These are phyloP conservation scores for Therioaphis trifolii DNA, from an alignment of 2,888 invertebrate species.

Conservation along the genomic window DNA sequence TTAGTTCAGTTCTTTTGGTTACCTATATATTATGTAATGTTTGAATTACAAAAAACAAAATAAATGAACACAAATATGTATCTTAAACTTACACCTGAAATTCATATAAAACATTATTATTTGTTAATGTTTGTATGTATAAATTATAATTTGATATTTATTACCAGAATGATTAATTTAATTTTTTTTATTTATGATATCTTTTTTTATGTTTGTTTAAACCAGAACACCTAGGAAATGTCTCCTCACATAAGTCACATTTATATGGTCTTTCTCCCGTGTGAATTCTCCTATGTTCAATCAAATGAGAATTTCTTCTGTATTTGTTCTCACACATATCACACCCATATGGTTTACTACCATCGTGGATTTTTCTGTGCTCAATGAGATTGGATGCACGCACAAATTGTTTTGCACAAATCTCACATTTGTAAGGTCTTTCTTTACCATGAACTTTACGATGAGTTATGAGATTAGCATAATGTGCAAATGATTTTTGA, in stretches of 20 bases:
- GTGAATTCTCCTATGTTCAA: constrained; percentile 30
- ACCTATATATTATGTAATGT: no score
- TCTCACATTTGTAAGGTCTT: constrained; percentile 38
- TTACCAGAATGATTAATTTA: background rate
- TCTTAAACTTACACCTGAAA: no score
- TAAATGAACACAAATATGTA: background rate
- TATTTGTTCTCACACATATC: constrained; percentile 42
- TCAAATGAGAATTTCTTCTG: constrained; percentile 38
- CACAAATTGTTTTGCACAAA: constrained; percentile 23
- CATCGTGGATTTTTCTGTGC: constrained; percentile 29
- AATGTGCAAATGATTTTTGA: constrained; percentile 33
- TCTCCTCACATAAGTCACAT: constrained; percentile 18
- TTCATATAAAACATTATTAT: no score
- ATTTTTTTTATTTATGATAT: constrained; percentile 21
- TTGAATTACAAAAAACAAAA: background rate
- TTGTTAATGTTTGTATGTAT: background rate
- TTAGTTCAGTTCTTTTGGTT: background rate
- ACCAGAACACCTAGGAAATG: constrained; percentile 33
- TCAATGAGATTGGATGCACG: constrained; percentile 40
- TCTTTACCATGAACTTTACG: constrained; percentile 41
- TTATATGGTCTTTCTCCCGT: constrained; percentile 43
- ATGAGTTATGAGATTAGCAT: constrained; percentile 44
- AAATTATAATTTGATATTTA: background rate
- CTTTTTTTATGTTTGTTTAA: constrained; percentile 50
- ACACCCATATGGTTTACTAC: constrained; percentile 32